A percentile compares a stretch with the other conserved stretches of the same genome.
Conservation (phyloP, 1,140 invertebrate species). For the Drosophila teissieri region DNA sequence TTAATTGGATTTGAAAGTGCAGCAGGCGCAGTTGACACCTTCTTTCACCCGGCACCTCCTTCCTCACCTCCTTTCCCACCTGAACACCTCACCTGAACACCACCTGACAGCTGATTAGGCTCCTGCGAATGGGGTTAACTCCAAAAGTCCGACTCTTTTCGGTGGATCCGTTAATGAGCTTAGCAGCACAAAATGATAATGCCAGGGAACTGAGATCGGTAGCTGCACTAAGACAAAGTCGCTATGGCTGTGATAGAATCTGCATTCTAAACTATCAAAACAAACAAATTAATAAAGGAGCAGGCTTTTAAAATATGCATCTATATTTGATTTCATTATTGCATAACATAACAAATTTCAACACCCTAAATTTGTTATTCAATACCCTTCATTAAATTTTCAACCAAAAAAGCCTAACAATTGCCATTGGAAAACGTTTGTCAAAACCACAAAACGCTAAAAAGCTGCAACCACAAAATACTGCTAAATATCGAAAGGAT, state of each 20-base stretch:
- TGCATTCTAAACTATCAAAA: background rate
- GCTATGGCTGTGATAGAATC: background rate
- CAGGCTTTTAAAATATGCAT: too few species aligned
- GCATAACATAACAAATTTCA: too few species aligned
- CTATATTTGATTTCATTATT: too few species aligned
- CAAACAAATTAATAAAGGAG: background rate
- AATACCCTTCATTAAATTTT: background rate
- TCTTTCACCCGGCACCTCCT: conserved; percentile 2
- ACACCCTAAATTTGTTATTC: too few species aligned
- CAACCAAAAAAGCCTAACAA: background rate
- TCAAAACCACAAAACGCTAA: conserved; percentile 28
- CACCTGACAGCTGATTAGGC: conserved; percentile 72
- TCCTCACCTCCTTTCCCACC: background rate
- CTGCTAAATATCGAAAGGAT: conserved; percentile 10
- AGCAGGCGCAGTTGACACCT: conserved; percentile 50
- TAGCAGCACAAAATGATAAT: conserved; percentile 54
- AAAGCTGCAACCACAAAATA: conserved; percentile 36
- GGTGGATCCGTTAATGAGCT: conserved; percentile 45
- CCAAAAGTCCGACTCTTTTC: conserved; percentile 21
- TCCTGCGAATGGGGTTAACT: conserved; percentile 67
- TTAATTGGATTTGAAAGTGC: conserved; percentile 82
- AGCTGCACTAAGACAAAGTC: conserved; percentile 1
- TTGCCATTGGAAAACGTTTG: conserved; percentile 10
- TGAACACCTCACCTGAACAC: conserved; percentile 46
- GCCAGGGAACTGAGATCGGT: conserved; percentile 19